Evolutionary conservation across 2,888 invertebrate genomes (phyloP), one percentile per base, ranked within the genome.

Genomic region (Scaptomyza polygonia): DNA sequence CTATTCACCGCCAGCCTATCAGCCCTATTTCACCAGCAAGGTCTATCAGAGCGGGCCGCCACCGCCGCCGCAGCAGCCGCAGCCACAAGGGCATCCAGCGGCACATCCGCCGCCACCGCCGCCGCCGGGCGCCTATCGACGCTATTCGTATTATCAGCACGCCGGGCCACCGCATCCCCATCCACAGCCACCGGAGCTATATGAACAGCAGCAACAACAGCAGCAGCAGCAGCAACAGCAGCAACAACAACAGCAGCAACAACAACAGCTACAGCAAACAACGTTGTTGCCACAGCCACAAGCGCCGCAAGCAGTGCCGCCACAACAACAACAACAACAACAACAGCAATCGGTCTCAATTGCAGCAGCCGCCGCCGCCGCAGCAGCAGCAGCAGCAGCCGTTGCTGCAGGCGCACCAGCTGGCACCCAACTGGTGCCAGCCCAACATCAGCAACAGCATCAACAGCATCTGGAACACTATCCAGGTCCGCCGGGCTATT

Each of bases 401-500:
- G 56, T 65, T 18, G 54, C 62, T 8, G 55, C 58, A 3, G 57
- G 66, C 21, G 25, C 72, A 21, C 39, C 82, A 16, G 71, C 90
- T 88, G 87, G 92, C 87, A 83, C 91, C 88, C 89, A 89, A 91
- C 90, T 89, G 90, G 93, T 89, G 79, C 92, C 86, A 67, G 92
- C 90, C 87, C 90, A 89, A 49, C 91, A 91, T 61, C 73, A 48
- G 16, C 47, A 49, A 14, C 90, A 89, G 47, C 91, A 91, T 61
- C 73, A 49, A 16, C 93, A 93, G 57, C 92, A 92, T 68, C 88
- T 92, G 63, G 92, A 92, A 54, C 92, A 92, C 72, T 93, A 93
- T 85, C 93, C 94, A 12, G 92, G 94, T 66, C 92, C 93, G 72
- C 93, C 93, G 27, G 89, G 89, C 58, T 94, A 94, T 85, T 94